Conservation (phyloP, 2,888 invertebrate genomes). For the Keiferia lycopersicella region DNA sequence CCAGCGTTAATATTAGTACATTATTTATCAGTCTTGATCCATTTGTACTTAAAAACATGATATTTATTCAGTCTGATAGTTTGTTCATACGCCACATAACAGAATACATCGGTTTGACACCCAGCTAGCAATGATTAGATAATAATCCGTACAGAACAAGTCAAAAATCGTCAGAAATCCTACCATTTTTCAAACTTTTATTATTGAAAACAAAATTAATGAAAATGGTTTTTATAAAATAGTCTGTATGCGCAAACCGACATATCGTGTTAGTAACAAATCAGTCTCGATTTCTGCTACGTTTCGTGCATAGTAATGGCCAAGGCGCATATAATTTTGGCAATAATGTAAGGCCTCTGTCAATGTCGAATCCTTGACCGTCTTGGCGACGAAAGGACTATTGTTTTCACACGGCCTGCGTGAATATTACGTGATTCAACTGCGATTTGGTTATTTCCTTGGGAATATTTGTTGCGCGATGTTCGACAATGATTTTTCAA, state of each 20-base stretch:
- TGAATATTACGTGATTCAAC: not conserved
- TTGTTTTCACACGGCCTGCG: constrained; percentile 9
- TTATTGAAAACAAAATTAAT: constrained; percentile 3
- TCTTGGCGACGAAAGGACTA: constrained; percentile 7
- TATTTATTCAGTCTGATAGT: not conserved
- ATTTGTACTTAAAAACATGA: constrained; percentile 4
- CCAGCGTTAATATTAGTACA: constrained; percentile 6
- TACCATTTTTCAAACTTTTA: constrained; percentile 5
- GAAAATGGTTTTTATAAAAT: constrained; percentile 6
- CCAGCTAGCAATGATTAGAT: not conserved
- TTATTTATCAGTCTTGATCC: constrained; percentile 21
- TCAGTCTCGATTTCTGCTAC: not conserved
- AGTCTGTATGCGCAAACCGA: not conserved
- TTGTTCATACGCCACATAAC: not conserved
- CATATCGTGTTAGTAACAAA: constrained; percentile 6
- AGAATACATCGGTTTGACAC: not conserved
- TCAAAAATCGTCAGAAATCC: not conserved
- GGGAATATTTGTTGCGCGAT: not conserved
- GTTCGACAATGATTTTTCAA: constrained; percentile 8
- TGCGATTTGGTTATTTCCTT: not conserved
- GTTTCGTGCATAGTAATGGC: constrained; percentile 4
- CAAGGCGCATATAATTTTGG: constrained; percentile 3
- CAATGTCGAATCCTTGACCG: not conserved
- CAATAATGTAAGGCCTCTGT: not conserved
- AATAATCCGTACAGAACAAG: not conserved